Evolutionary conservation across 2,888 invertebrate genomes (phyloP), one percentile per base, ranked within the genome.

Genomic region (Lordiphosa fenestrarum): DNA sequence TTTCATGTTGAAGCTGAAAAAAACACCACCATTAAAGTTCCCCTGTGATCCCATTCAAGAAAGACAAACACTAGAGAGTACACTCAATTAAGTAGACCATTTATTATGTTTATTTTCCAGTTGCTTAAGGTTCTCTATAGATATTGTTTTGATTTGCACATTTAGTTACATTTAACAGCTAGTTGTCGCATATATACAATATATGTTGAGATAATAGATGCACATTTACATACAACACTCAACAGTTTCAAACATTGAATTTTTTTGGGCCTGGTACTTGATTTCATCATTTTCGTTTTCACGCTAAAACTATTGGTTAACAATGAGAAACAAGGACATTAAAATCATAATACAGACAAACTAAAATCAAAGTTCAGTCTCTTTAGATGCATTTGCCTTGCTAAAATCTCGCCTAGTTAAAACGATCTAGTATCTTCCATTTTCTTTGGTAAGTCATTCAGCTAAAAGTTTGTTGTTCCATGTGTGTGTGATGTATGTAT

Each of bases 321-420:
- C 50, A 40, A 44, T 33, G 33, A 15, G 33, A 15, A 33, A 12
- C 13, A 15, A 15, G 23, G 15, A 33, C 15, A 4, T 40, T 19
- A 36, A 12, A 41, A 44, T 4, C 23, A 30, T 49, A 59, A 36
- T 55, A 19, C 47, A 66, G 47, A 44, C 53, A 51, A 59, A 69
- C 48, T 55, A 39, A 72, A 78, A 61, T 55, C 21, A 80, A 70
- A 65, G 57, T 78, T 80, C 80, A 81, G 80, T 81, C 80, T 81
- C 80, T 82, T 84, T 53, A 78, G 83, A 78, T 78, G 66, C 78
- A 58, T 54, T 65, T 71, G 68, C 73, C 67, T 54, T 51, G 67
- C 73, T 69, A 51, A 51, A 53, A 62, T 62, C 60, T 39, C 52
- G 52, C 46, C 52, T 57, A 54, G 21, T 37, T 46, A 41, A 30